Percentiles rank a stretch among this genome's conserved stretches.
phyloP scores from a whole-genome alignment of 2,888 invertebrate species.

The Spodoptera picta region DNA sequence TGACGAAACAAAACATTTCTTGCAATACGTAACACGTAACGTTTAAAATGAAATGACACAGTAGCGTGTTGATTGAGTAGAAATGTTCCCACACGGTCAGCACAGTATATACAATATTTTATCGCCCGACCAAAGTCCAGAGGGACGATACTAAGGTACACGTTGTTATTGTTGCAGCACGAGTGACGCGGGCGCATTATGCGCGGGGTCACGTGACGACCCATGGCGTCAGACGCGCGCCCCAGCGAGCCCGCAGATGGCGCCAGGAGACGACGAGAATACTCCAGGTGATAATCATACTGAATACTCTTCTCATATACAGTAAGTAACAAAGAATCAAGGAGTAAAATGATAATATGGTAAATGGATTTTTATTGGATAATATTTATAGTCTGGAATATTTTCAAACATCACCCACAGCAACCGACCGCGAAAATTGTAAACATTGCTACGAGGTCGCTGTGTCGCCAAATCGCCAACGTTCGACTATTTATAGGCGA shows the following conservation, averaged over 20 bases:
- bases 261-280: slow-evolving; percentile 81
- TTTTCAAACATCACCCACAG: slow-evolving; percentile 55
- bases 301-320: neutral
- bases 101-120: slow-evolving; percentile 27
- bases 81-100: slow-evolving; percentile 8
- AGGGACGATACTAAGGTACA: slow-evolving; percentile 20
- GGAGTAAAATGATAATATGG: neutral
- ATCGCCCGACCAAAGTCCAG: slow-evolving; percentile 42
- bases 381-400: slow-evolving; percentile 12
- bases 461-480: slow-evolving; percentile 83
- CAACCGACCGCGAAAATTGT: slow-evolving; percentile 76
- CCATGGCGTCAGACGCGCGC: slow-evolving; percentile 83
- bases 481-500: slow-evolving; percentile 80
- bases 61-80: too few species aligned
- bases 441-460: slow-evolving; percentile 84
- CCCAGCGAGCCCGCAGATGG: slow-evolving; percentile 83
- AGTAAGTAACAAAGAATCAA: neutral
- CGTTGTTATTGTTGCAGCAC: slow-evolving; percentile 65
- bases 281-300: slow-evolving; percentile 70
- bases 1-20: too few species aligned
- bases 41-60: too few species aligned
- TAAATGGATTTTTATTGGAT: neutral
- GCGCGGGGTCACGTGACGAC: slow-evolving; percentile 79
- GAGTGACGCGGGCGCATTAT: slow-evolving; percentile 74
- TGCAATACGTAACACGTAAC: too few species aligned